Evolutionary conservation across 2,113 vertebrate species (phyloP).

Genomic region (Terrapene triunguis): DNA sequence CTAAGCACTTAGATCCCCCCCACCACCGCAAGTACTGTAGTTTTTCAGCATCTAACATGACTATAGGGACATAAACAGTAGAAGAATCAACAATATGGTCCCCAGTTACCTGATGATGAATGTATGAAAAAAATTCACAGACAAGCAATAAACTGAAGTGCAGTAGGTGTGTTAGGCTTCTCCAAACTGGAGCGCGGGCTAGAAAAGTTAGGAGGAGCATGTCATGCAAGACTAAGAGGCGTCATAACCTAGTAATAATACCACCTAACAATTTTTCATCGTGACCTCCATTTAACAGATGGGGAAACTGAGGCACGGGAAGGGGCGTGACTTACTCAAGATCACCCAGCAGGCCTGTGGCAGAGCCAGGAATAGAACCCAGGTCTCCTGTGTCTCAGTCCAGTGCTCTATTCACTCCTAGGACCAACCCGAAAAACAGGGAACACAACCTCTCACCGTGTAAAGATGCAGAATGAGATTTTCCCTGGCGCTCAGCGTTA

Average conservation of each 20-base stretch:
- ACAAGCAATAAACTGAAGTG: not conserved
- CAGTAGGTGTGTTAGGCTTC: accelerated
- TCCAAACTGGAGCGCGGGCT: not conserved
- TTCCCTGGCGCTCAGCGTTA: not conserved
- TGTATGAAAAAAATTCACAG: not conserved
- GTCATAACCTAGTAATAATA: not conserved
- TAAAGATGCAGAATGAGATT: not conserved
- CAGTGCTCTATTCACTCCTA: not conserved
- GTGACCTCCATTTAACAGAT: not conserved
- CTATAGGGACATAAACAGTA: not conserved
- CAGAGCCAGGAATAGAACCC: not conserved
- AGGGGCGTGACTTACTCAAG: not conserved
- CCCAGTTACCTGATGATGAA: not conserved
- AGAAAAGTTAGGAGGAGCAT: not conserved
- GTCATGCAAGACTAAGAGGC: not conserved
- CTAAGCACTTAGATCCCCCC: not conserved
- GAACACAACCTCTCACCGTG: not conserved
- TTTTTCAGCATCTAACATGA: not conserved
- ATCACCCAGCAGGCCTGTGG: not conserved
- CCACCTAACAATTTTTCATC: not conserved
- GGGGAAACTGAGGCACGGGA: not conserved
- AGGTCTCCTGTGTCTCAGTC: not conserved
- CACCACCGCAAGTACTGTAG: not conserved
- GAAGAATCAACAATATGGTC: not conserved
- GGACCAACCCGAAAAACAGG: not conserved